Base-by-base conservation (phyloP, 1,140 invertebrate species). In the Vollenhovia emeryi region DNA sequence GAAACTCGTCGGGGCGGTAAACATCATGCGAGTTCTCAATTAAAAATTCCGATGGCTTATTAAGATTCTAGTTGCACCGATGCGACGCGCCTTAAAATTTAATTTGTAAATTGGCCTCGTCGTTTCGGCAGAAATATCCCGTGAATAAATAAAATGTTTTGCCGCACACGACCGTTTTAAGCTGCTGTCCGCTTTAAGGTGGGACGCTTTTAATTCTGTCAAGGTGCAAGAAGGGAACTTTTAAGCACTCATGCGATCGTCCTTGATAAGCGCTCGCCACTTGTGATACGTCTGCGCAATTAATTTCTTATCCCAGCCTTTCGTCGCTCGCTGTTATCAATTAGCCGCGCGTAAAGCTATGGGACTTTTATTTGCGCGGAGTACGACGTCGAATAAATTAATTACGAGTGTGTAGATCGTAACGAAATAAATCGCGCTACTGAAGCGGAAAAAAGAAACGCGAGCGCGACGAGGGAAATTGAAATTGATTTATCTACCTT, bases 311-410 rank as follows among this genome's bases (percentile, higher is more conserved):
- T 71, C 11, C 24, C 13, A 11, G 13, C 3, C 9, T 69, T 80
- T 57, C 24, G 36, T 43, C 18, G 33, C 9, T 40, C 15, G 62
- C 24, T 13, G 33, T 71, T 80, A 69, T 71, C 50, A 80, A 80
- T 80, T 80, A 80, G 33, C 64, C 50, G 64, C 43, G 24, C 64
- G 24, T 43, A 55, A 80, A 71, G 27, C 24, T 15, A 24, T 13
- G 13, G n/a, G 18, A 52, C 21, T 55, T 80, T 87, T 83, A 48
- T 73, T 73, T 84, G 15, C 60, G 40, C 60, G 27, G 2, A 11
- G 15, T 6, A 64, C 18, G 52, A 69, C 24, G 33, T 48, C 62
- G 78, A 69, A 75, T 86, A 55, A 78, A 85, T 87, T 84, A 87
- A 85, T 87, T 78, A 78, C 13, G 27, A 85, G 71, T 45, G 55